Conservation (phyloP, 2,888 invertebrate genomes). For the Cataglyphis cursor region DNA sequence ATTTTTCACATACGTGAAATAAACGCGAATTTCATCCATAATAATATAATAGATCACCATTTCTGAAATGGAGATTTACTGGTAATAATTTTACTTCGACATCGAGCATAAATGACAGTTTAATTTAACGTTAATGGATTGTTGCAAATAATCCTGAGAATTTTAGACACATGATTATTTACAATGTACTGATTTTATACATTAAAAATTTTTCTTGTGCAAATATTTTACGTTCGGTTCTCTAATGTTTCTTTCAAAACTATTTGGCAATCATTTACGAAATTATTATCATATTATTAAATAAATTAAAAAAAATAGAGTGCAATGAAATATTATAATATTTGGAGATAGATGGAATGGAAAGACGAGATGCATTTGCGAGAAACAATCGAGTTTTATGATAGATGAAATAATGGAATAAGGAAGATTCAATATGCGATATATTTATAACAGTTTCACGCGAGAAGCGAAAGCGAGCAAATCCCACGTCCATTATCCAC, state of each 20-base stretch:
- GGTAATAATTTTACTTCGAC: background rate
- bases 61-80: background rate
- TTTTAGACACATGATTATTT: background rate
- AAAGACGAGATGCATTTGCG: conserved; percentile 6
- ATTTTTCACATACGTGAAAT: background rate
- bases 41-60: background rate
- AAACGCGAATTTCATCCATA: conserved; percentile 2
- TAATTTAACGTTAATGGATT: background rate
- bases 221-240: background rate
- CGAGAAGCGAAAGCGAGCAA: conserved; percentile 32
- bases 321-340: background rate
- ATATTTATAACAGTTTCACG: conserved; percentile 7
- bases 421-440: conserved; percentile 22
- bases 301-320: background rate
- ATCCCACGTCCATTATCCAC: conserved; percentile 47
- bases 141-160: background rate
- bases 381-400: conserved; percentile 21
- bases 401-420: conserved; percentile 7
- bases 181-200: background rate
- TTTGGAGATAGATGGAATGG: background rate
- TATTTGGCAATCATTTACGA: background rate
- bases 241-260: background rate
- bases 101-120: background rate
- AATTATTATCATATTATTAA: background rate
- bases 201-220: background rate